phyloP scores from a whole-genome alignment of 2,797 vertebrate genomes.

The Rhinella marina region DNA sequence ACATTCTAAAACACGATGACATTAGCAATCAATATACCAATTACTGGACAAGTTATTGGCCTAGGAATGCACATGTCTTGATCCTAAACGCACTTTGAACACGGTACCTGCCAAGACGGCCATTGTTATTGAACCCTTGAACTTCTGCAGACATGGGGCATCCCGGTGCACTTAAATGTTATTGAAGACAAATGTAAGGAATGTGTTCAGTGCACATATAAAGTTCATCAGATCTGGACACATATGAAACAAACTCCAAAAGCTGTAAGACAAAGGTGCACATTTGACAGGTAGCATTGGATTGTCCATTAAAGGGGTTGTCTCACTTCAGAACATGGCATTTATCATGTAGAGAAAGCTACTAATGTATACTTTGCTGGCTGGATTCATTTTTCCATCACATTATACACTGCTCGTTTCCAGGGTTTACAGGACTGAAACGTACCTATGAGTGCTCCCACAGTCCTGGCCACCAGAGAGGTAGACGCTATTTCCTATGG shows the following conservation, averaged over 20 bases:
- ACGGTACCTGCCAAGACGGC: conserved; percentile 48
- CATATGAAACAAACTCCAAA: neutral
- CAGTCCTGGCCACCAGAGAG: too few species aligned
- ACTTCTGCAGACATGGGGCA: conserved; percentile 41
- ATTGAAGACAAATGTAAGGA: conserved; percentile 13
- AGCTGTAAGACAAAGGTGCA: conserved; percentile 20
- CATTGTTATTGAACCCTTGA: conserved; percentile 65
- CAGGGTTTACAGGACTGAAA: too few species aligned
- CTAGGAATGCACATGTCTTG: conserved; percentile 73
- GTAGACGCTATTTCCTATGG: too few species aligned
- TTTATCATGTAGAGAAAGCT: too few species aligned
- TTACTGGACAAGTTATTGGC: conserved; percentile 93
- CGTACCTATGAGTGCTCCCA: too few species aligned
- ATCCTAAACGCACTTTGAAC: conserved; percentile 69
- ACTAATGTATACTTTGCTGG: too few species aligned
- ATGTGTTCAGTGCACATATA: conserved; percentile 16
- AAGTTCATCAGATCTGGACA: conserved; percentile 26
- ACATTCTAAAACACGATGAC: conserved; percentile 93
- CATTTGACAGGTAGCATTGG: neutral
- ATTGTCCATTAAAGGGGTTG: too few species aligned
- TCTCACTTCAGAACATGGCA: too few species aligned
- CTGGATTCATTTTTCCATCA: too few species aligned
- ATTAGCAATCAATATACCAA: conserved; percentile 94
- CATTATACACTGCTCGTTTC: too few species aligned
- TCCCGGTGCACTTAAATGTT: conserved; percentile 45